phyloP scores from a whole-genome alignment of 2,113 vertebrate genomes.

The Albula glossodonta region DNA sequence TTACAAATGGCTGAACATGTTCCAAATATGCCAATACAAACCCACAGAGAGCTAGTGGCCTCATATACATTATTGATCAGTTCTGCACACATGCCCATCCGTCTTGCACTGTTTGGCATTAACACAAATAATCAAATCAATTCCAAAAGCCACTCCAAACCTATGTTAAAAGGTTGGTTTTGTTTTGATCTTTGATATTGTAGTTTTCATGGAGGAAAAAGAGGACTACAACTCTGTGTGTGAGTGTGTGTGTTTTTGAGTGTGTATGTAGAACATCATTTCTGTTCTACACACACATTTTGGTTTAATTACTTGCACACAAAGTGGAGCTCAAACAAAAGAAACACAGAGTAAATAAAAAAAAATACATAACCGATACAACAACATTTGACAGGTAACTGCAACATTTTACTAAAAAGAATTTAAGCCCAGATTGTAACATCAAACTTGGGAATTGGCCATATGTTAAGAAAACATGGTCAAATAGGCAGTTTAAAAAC shows the following conservation, averaged over 20 bases:
- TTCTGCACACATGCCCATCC: constrained; percentile 46
- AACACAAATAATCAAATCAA: constrained; percentile 15
- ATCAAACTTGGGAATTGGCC: background rate
- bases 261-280: background rate
- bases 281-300: background rate
- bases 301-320: background rate
- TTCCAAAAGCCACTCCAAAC: background rate
- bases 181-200: constrained; percentile 12
- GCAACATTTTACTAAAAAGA: background rate
- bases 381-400: constrained; percentile 19
- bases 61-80: constrained; percentile 58
- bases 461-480: background rate
- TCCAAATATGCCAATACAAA: constrained; percentile 36
- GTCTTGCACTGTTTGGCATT: constrained; percentile 41
- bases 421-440: background rate
- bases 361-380: constrained; percentile 26
- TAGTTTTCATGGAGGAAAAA: constrained; percentile 49
- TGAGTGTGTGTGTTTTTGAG: background rate
- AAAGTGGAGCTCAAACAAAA: background rate
- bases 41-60: constrained; percentile 45
- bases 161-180: constrained; percentile 40
- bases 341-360: constrained; percentile 39
- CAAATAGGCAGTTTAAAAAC: background rate
- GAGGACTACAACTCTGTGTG: constrained; percentile 60
- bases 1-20: constrained; percentile 24